Evolutionary conservation across 2,797 vertebrate genomes (phyloP).

Genomic region (Ctenopoma multispine): DNA sequence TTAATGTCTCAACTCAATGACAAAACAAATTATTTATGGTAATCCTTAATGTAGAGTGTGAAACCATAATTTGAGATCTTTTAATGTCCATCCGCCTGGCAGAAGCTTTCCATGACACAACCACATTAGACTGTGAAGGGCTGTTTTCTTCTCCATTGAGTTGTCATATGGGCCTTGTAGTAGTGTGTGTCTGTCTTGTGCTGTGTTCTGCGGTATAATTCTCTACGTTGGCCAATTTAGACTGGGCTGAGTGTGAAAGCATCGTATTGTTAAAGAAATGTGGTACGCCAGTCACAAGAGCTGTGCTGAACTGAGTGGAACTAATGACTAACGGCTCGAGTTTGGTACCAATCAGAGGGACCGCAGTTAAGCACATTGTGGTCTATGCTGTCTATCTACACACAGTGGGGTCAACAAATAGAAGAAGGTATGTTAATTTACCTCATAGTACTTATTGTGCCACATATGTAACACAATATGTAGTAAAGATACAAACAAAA

Average conservation of each 20-base stretch:
- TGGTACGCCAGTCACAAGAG: constrained; percentile 62
- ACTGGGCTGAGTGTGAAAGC: constrained; percentile 60
- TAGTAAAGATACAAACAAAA: neutral
- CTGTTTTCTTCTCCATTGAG: constrained; percentile 35
- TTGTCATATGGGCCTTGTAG: constrained; percentile 24
- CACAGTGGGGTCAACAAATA: neutral
- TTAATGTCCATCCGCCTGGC: constrained; percentile 1
- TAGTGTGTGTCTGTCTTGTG: constrained; percentile 34
- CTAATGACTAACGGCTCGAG: constrained; percentile 63
- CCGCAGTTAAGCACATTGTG: constrained; percentile 18
- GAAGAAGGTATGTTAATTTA: neutral
- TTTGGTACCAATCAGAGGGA: constrained; percentile 43
- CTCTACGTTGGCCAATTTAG: constrained; percentile 35
- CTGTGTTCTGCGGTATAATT: constrained; percentile 27
- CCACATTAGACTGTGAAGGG: constrained; percentile 3
- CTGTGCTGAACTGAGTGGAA: constrained; percentile 57
- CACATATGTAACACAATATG: neutral
- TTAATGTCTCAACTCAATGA: constrained; percentile 9
- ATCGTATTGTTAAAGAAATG: constrained; percentile 55
- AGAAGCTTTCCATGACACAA: constrained; percentile 18
- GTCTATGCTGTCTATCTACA: neutral
- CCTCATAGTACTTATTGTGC: neutral
- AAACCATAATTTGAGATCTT: constrained; percentile 14
- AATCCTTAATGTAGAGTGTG: constrained; percentile 5
- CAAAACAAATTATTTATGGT: constrained; percentile 5